These are phyloP conservation scores for Cerastoderma edule DNA, from an alignment of 2,888 invertebrate species.

Conservation along the genomic window DNA sequence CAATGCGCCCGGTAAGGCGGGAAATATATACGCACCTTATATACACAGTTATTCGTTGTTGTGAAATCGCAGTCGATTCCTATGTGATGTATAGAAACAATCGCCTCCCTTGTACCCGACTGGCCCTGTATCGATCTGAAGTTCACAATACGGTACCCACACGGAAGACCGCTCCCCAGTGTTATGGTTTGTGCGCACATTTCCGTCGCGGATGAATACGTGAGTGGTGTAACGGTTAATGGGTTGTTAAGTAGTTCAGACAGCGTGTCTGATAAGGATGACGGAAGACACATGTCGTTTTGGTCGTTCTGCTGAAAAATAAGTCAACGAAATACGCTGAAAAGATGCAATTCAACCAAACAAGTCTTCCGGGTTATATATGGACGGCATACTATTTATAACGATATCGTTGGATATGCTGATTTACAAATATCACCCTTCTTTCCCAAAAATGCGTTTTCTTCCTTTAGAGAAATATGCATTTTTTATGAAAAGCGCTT, in stretches of 20 bases:
- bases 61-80: constrained; percentile 30
- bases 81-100: constrained; percentile 34
- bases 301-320: constrained; percentile 3
- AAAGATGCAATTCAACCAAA: not conserved
- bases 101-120: constrained; percentile 12
- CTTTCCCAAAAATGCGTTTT: too few species aligned
- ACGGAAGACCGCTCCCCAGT: constrained; percentile 25
- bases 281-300: constrained; percentile 23
- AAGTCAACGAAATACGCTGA: not conserved
- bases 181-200: not conserved
- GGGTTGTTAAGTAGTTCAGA: constrained; percentile 35
- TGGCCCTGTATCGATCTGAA: constrained; percentile 22
- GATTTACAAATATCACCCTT: too few species aligned
- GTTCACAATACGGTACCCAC: constrained; percentile 36
- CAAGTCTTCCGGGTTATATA: not conserved
- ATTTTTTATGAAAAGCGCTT: too few species aligned
- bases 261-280: constrained; percentile 17
- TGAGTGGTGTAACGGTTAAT: constrained; percentile 1
- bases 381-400: too few species aligned
- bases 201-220: not conserved
- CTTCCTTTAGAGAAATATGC: too few species aligned
- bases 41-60: not conserved
- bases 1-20: too few species aligned
- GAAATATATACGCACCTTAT: too few species aligned
- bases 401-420: too few species aligned